Evolutionary conservation across 2,797 vertebrate genomes (phyloP).

Genomic region (Buphagus erythrorhynchus): DNA sequence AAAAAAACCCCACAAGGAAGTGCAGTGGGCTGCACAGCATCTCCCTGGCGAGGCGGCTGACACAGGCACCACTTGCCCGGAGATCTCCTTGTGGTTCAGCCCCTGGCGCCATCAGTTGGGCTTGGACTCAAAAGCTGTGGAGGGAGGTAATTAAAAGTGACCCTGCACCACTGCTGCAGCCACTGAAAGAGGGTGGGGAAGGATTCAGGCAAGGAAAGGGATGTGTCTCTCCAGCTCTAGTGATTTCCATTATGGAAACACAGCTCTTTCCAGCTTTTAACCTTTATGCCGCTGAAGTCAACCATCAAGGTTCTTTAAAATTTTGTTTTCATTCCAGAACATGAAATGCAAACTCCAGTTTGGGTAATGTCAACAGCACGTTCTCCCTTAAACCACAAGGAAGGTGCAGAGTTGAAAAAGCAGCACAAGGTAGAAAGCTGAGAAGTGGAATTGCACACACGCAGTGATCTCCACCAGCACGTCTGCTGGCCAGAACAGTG

Average conservation of each 20-base stretch:
- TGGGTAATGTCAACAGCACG: not conserved
- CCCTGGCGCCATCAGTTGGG: slow-evolving; percentile 78
- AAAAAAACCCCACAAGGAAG: slow-evolving; percentile 24
- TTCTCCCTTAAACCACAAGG: not conserved
- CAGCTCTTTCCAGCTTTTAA: not conserved
- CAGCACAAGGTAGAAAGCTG: not conserved
- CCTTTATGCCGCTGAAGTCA: not conserved
- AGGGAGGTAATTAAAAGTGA: slow-evolving; percentile 73
- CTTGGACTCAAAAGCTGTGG: slow-evolving; percentile 70
- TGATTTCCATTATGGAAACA: slow-evolving; percentile 20
- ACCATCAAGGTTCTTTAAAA: not conserved
- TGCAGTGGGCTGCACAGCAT: slow-evolving; percentile 41
- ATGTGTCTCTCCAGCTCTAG: slow-evolving; percentile 4
- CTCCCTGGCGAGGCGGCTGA: slow-evolving; percentile 55
- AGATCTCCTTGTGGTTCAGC: slow-evolving; percentile 74
- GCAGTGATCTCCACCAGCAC: not conserved
- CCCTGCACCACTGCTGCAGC: slow-evolving; percentile 55
- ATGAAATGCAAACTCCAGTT: not conserved
- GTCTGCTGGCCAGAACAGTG: not conserved
- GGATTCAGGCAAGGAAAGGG: slow-evolving; percentile 46
- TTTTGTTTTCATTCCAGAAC: slow-evolving; percentile 8
- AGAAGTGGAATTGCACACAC: not conserved
- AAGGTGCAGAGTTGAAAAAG: slow-evolving; percentile 6
- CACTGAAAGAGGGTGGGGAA: slow-evolving; percentile 47
- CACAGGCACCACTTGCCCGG: slow-evolving; percentile 26